These are phyloP conservation scores for Vespertilio murinus DNA, from an alignment of 2,797 vertebrate genomes.

Conservation along the genomic window DNA sequence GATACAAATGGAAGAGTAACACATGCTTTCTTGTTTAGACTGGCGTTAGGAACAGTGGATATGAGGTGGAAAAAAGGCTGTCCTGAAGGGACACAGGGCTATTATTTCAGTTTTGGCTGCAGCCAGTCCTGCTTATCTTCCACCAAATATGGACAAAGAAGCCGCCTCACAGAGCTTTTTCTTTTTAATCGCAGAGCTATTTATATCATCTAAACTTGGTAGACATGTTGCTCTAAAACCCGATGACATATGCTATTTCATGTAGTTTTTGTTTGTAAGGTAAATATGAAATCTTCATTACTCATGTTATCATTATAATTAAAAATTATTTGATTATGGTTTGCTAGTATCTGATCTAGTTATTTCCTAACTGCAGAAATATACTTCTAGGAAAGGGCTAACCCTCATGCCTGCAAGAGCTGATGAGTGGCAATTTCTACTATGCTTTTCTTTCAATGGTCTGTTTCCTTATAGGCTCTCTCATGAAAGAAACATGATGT, in stretches of 20 bases:
- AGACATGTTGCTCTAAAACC: background rate
- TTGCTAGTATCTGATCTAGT: background rate
- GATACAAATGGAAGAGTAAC: background rate
- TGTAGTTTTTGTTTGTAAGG: background rate
- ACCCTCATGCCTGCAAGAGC: background rate
- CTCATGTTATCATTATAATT: background rate
- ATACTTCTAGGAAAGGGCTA: background rate
- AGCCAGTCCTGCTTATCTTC: background rate
- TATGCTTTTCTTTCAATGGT: background rate
- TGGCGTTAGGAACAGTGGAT: background rate
- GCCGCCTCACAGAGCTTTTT: background rate
- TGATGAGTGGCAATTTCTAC: background rate
- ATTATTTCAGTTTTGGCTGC: background rate
- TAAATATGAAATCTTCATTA: background rate
- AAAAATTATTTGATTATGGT: constrained; percentile 4
- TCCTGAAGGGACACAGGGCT: background rate
- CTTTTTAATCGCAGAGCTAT: background rate
- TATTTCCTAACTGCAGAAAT: background rate
- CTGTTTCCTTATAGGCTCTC: background rate
- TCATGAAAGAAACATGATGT: background rate
- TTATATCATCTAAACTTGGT: constrained; percentile 3
- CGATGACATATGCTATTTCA: background rate
- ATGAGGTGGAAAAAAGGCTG: background rate
- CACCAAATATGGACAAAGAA: background rate
- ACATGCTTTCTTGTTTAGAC: background rate